Conservation (phyloP, 2,888 invertebrate genomes). For the Drosophila kambysellisi region DNA sequence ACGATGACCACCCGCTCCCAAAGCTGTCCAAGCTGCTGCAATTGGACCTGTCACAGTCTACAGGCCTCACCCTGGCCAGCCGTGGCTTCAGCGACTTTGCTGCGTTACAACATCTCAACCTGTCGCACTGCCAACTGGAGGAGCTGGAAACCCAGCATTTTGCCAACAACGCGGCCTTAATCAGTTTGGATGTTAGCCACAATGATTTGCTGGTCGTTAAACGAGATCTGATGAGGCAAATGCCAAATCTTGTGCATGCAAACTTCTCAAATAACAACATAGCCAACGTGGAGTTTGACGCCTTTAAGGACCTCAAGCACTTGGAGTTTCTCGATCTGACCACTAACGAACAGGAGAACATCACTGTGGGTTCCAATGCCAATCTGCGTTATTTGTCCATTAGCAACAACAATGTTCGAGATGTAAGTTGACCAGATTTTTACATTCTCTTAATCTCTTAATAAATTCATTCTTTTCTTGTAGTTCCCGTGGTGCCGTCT, state of each 20-base stretch:
- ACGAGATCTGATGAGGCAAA: constrained; percentile 47
- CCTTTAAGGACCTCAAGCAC: constrained; percentile 60
- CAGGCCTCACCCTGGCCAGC: constrained; percentile 60
- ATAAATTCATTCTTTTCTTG: constrained; percentile 1
- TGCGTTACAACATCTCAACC: constrained; percentile 69
- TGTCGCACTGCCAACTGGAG: constrained; percentile 70
- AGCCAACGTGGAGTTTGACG: constrained; percentile 56
- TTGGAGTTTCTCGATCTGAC: constrained; percentile 72
- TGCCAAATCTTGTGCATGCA: constrained; percentile 67
- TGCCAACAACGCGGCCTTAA: constrained; percentile 45
- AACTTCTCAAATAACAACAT: constrained; percentile 82
- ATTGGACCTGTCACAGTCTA: constrained; percentile 78
- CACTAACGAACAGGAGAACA: constrained; percentile 73
- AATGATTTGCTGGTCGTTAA: constrained; percentile 70
- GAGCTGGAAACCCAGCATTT: constrained; percentile 66
- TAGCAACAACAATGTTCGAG: constrained; percentile 75
- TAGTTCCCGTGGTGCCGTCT: constrained; percentile 73
- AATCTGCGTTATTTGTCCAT: constrained; percentile 72
- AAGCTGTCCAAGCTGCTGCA: constrained; percentile 49
- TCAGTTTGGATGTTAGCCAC: constrained; percentile 76
- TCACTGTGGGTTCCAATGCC: constrained; percentile 66
- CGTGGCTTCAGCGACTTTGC: constrained; percentile 69
- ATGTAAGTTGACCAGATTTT: constrained; percentile 54
- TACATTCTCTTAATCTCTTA: neutral
- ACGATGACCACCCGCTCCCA: constrained; percentile 16